Evolutionary conservation across 2,888 invertebrate genomes (phyloP).

Genomic region (Dryobota labecula): DNA sequence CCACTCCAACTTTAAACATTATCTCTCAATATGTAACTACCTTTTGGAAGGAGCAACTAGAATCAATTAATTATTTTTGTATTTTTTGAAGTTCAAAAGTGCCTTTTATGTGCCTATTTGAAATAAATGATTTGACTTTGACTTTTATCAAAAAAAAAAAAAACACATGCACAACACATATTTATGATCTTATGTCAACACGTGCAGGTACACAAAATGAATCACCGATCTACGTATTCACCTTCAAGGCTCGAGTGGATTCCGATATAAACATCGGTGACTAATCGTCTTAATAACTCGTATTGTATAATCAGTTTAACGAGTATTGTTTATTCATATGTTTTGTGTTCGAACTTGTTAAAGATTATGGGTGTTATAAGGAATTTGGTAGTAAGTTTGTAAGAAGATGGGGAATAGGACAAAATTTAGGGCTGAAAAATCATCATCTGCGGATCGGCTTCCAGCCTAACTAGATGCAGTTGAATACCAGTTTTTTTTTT

Average conservation of each 20-base stretch:
- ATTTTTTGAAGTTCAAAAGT: no score
- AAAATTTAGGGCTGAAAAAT: no score
- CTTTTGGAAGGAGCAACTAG: no score
- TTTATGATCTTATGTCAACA: conserved; percentile 21
- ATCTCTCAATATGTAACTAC: no score
- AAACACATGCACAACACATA: background rate
- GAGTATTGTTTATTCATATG: conserved; percentile 42
- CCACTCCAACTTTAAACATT: no score
- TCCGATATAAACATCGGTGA: conserved; percentile 55
- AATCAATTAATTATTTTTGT: no score
- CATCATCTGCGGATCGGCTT: no score
- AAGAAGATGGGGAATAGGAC: no score
- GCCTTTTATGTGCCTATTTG: no score
- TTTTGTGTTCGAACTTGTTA: conserved; percentile 7
- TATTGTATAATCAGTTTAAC: conserved; percentile 43
- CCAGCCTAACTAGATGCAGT: no score
- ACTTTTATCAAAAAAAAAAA: background rate
- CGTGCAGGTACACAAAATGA: conserved; percentile 36
- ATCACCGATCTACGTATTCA: conserved; percentile 50
- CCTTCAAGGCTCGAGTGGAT: conserved; percentile 52
- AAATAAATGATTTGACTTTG: no score
- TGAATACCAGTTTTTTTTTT: no score
- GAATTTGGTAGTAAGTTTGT: background rate
- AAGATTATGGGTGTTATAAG: conserved; percentile 20
- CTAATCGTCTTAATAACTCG: conserved; percentile 51